Evolutionary conservation across 2,797 vertebrate species (phyloP), one percentile per base, ranked within the genome.

Genomic region (Sebastes cheni): DNA sequence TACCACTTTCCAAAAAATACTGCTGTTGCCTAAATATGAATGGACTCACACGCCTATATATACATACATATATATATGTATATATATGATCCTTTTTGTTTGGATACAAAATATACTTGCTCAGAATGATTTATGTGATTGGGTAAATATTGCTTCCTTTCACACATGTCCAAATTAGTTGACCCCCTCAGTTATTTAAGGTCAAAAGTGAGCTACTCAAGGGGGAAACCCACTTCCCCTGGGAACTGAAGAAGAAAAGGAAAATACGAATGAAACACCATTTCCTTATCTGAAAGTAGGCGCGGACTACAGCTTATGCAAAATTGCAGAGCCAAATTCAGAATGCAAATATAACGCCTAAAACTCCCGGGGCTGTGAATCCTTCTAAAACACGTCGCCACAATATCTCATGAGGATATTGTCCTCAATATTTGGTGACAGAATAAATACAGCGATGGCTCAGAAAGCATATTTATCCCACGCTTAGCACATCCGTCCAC

Each of bases 1-100:
- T 62, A 75, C 95, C 78, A 89, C 95, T 94, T 94, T 88, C 86
- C 56, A 72, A 82, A 84, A 79, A 72, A 82, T 52, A 59, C 62
- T 71, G 20, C 27, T n/a, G 22, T 85, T 69, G 27, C 67, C 32
- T 55, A 50, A 83, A 81, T 79, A 80, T 67, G n/a, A 85, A 74
- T 67, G 50, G 25, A 77, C 30, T 61, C 13, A 27, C 25, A 62
- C 7, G 46, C 1, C 16, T 11, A 25, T 12, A 50, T 42, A 36
- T 36, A 36, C 11, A 20, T 52, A 42, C 14, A 42, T 42, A 42
- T 2, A 61, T 8, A 46, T 1, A 39, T 36, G 12, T 36, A 36
- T 42, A 66, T 23, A 65, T n/a, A 2, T 58, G 5, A 52, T 6
- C 27, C 16, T 80, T 46, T 82, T 36, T 78, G 58, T 73, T 34